Evolutionary conservation across 2,888 invertebrate genomes (phyloP).

Genomic region (Coleophora deauratella): DNA sequence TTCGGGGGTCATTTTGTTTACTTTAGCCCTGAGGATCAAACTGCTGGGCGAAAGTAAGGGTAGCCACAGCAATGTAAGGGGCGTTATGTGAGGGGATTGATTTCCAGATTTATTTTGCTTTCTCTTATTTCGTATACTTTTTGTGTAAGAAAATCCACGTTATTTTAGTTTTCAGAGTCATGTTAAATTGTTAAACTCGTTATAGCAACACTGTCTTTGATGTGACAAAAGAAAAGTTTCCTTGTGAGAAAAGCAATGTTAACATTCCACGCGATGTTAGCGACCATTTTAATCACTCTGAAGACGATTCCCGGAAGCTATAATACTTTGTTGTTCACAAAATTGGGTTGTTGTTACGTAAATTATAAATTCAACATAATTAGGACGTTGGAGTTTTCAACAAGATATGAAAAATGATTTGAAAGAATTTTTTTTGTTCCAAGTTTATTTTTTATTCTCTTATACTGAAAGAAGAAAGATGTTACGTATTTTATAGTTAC

Average conservation of each 20-base stretch:
- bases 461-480: no score
- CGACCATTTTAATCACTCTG: constrained; percentile 57
- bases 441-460: constrained; percentile 3
- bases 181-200: constrained; percentile 35
- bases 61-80: constrained; percentile 53
- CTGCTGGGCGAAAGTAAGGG: constrained; percentile 44
- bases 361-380: constrained; percentile 37
- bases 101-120: constrained; percentile 52
- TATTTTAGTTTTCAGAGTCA: constrained; percentile 15
- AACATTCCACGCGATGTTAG: constrained; percentile 48
- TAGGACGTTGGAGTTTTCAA: constrained; percentile 29
- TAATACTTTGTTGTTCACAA: constrained; percentile 47
- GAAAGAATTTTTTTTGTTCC: neutral
- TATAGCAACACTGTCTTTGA: constrained; percentile 37
- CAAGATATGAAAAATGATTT: constrained; percentile 20
- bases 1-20: constrained; percentile 54
- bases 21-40: constrained; percentile 45
- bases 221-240: constrained; percentile 47
- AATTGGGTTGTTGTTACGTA: constrained; percentile 47
- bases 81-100: constrained; percentile 43
- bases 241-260: constrained; percentile 42
- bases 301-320: constrained; percentile 56
- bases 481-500: no score
- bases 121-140: constrained; percentile 23
- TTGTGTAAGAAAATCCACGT: constrained; percentile 1